Conservation (phyloP, 2,888 invertebrate species). For the Alviniconcha strummeri region DNA sequence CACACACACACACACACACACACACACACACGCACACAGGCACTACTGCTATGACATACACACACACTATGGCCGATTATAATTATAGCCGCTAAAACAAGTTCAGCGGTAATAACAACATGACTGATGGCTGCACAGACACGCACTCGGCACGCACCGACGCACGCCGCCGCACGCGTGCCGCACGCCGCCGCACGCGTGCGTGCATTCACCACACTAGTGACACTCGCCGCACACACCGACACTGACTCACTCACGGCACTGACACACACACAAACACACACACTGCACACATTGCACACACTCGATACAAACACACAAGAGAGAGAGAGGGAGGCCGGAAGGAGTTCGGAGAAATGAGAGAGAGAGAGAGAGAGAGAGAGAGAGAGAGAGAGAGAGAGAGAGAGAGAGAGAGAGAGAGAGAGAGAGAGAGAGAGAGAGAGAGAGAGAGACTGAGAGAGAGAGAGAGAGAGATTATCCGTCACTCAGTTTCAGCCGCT, state of each 20-base stretch:
- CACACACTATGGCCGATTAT: neutral
- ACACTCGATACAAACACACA: neutral
- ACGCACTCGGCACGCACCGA: neutral
- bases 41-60: neutral
- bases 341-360: no score
- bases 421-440: constrained; percentile 7
- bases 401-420: neutral
- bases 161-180: no score
- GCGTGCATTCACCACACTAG: neutral
- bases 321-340: no score
- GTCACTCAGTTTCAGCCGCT: no score
- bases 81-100: neutral
- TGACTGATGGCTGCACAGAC: neutral
- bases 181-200: neutral
- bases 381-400: neutral
- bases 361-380: neutral
- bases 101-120: no score
- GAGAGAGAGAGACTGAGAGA: neutral
- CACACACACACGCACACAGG: neutral
- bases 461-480: no score
- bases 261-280: neutral
- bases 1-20: constrained; percentile 11
- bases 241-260: neutral
- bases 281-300: neutral
- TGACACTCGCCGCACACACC: no score